Percentiles rank a stretch among this genome's conserved stretches.
Conservation (phyloP, 2,113 vertebrate genomes). For the Atherinomorus stipes region DNA sequence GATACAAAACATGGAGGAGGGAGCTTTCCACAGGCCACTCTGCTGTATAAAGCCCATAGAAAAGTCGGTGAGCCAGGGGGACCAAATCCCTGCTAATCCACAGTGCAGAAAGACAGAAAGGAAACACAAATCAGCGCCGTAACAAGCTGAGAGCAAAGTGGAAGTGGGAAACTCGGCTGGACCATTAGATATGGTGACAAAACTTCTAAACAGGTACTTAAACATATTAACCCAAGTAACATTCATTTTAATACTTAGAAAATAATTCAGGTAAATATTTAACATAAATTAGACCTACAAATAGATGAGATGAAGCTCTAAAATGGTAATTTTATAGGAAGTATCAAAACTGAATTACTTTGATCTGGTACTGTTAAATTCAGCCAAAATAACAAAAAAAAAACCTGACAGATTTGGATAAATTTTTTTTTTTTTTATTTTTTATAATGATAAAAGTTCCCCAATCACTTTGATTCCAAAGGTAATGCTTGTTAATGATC, state of each 20-base stretch:
- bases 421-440: no score
- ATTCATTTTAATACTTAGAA: not conserved
- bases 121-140: conserved; percentile 66
- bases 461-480: no score
- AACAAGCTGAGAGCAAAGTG: conserved; percentile 46
- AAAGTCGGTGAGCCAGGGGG: conserved; percentile 62
- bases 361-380: no score
- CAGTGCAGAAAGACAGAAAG: conserved; percentile 41
- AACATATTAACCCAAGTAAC: conserved; percentile 4
- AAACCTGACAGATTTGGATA: no score
- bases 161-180: conserved; percentile 24
- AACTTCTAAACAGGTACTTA: conserved; percentile 4
- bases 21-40: conserved; percentile 29
- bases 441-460: no score
- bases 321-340: no score
- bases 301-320: no score
- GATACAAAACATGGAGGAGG: conserved; percentile 65
- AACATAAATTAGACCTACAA: not conserved
- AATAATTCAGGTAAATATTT: no score
- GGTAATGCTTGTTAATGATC: no score
- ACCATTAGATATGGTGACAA: conserved; percentile 14
- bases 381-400: no score
- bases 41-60: conserved; percentile 57
- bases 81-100: conserved; percentile 77
- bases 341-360: no score